Base-by-base conservation (phyloP, 1,140 invertebrate genomes). In the Drosophila parvula region DNA sequence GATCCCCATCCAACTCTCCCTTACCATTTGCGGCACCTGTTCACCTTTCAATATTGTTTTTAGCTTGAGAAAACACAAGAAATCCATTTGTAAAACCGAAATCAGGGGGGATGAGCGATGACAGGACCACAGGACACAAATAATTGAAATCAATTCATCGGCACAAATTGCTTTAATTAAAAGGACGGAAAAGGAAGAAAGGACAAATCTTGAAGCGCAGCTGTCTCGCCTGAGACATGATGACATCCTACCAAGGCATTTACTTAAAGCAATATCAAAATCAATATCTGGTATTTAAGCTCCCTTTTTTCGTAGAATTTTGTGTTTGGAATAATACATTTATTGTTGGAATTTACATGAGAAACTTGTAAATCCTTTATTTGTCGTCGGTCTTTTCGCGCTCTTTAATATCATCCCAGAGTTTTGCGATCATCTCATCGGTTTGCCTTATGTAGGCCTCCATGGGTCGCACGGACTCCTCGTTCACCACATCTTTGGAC, bases 161-260 rank as follows among this genome's bases (percentile, higher is more conserved):
- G 47, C 55, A 76, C 58, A 76, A 76, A 76, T 67, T 76, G 55
- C 30, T 76, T 76, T 76, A 76, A 76, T 76, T 76, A 76, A 76
- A 76, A 14, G 18, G 41, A 16, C 41, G 48, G 18, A 40, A n/a
- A 41, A 18, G 48, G 36, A 11, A 32, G 36, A 5, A 36, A 45
- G 40, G 16, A 16, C 11, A 34, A 53, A 36, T 22, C 45, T 18
- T 34, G 34, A 28, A 12, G 41, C 32, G 34, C 45, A 56, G 64
- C 36, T 56, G 63, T 40, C 16, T 5, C 1, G 11, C 6, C 27
- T 32, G 32, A 41, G 34, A 41, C 41, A 41, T 59, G 30, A 16
- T 63, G 9, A 32, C 16, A 62, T 16, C n/a, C 18, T 3, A 11
- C 8, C 4, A 22, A 27, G 51, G 6, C 12, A 27, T 27, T 32